Percentiles rank a stretch among this genome's conserved stretches.
These are phyloP conservation scores for Lytechinus variegatus DNA, from an alignment of 35 echinoderm and acorn worm genomes.

Conservation along the genomic window DNA sequence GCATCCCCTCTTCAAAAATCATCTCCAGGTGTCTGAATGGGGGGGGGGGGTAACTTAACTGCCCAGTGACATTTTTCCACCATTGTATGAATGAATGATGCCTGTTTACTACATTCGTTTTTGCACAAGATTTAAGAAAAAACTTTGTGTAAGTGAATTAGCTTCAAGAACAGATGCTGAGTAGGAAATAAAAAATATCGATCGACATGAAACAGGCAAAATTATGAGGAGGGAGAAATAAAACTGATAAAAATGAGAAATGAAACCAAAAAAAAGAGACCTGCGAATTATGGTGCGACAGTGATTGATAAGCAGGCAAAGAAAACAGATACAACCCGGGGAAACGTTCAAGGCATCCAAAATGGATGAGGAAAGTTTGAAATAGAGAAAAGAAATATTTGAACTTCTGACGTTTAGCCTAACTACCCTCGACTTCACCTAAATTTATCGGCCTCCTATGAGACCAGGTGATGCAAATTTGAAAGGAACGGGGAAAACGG, in stretches of 20 bases:
- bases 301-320: background rate
- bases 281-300: background rate
- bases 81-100: no score
- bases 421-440: background rate
- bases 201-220: background rate
- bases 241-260: background rate
- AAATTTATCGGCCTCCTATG: background rate
- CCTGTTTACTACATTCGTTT: no score
- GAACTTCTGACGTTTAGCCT: slow-evolving; percentile 10
- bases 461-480: background rate
- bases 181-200: background rate
- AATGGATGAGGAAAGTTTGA: background rate
- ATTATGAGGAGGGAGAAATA: background rate
- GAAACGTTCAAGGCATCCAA: background rate
- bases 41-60: background rate
- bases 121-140: no score
- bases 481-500: background rate
- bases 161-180: no score
- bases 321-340: background rate
- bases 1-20: no score
- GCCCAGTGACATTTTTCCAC: no score
- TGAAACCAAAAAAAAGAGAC: background rate
- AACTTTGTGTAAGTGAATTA: no score
- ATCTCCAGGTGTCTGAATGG: background rate
- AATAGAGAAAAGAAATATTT: background rate